Conservation (phyloP, 2,888 invertebrate species). For the Plagodis dolabraria region DNA sequence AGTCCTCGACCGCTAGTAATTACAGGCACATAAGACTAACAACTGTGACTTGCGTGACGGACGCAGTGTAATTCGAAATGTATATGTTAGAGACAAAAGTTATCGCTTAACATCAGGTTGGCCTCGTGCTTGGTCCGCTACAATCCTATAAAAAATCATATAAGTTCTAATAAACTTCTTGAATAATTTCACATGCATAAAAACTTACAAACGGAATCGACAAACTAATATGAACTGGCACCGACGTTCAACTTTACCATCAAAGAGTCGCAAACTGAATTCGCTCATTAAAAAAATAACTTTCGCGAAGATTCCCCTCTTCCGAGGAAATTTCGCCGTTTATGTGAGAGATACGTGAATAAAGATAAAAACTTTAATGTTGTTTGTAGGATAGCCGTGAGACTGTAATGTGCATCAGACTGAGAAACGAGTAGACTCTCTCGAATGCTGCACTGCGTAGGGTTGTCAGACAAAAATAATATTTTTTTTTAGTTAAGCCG, state of each 20-base stretch:
- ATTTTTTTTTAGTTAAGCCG: not conserved
- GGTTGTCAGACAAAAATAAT: conserved; percentile 14
- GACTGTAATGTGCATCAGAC: conserved; percentile 55
- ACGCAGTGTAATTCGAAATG: no score
- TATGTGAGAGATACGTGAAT: conserved; percentile 30
- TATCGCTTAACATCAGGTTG: no score
- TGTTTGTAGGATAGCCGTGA: conserved; percentile 54
- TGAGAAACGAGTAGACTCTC: conserved; percentile 57
- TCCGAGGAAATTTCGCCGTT: conserved; percentile 12
- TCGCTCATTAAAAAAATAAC: conserved; percentile 36
- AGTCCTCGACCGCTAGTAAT: no score
- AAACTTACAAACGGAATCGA: no score
- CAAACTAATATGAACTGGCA: conserved; percentile 2
- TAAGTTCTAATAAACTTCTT: no score
- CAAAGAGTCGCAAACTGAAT: conserved; percentile 29
- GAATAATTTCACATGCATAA: no score
- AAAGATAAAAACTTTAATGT: conserved; percentile 60
- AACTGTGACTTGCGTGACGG: no score
- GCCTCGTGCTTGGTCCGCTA: no score
- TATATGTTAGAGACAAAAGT: no score
- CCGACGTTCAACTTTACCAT: conserved; percentile 17
- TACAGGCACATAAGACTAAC: no score
- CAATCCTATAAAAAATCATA: no score
- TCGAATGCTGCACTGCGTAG: conserved; percentile 33
- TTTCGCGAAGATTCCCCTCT: conserved; percentile 18